Evolutionary conservation across 2,888 invertebrate species (phyloP).

Genomic region (Dascillus cervinus): DNA sequence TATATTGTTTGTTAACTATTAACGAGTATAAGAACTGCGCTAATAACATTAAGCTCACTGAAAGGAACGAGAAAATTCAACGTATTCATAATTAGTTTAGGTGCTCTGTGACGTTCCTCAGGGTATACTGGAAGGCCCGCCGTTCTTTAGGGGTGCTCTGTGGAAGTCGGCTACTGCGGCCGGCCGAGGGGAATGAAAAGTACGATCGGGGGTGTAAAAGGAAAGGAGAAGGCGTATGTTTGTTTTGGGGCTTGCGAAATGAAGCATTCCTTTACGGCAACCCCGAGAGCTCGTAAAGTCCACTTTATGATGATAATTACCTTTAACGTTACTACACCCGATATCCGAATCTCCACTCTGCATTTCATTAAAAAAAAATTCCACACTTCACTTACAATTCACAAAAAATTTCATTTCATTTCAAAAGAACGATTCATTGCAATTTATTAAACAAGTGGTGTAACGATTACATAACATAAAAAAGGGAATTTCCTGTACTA

Average conservation of each 20-base stretch:
- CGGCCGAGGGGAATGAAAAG: conserved; percentile 11
- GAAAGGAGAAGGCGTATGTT: conserved; percentile 28
- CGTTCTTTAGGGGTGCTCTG: conserved; percentile 16
- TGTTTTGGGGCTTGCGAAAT: conserved; percentile 33
- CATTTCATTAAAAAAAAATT: too few species aligned
- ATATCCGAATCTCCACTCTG: too few species aligned
- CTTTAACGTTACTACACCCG: conserved; percentile 28
- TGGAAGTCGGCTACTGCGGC: conserved; percentile 11
- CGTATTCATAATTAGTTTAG: conserved; percentile 40
- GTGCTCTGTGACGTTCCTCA: conserved; percentile 31
- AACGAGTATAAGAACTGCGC: conserved; percentile 26
- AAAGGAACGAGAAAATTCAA: conserved; percentile 37
- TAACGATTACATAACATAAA: too few species aligned
- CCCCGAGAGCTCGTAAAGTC: conserved; percentile 42
- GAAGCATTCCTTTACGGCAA: conserved; percentile 40
- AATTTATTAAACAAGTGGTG: too few species aligned
- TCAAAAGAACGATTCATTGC: too few species aligned
- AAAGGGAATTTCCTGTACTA: too few species aligned
- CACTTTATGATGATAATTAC: conserved; percentile 46
- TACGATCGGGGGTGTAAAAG: conserved; percentile 17
- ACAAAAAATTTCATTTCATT: too few species aligned
- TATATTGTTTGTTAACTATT: conserved; percentile 19
- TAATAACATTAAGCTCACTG: conserved; percentile 35
- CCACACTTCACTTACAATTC: too few species aligned
- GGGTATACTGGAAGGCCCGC: conserved; percentile 20